phyloP scores from a whole-genome alignment of 2,113 vertebrate genomes.

The Gnathonemus longibarbis region DNA sequence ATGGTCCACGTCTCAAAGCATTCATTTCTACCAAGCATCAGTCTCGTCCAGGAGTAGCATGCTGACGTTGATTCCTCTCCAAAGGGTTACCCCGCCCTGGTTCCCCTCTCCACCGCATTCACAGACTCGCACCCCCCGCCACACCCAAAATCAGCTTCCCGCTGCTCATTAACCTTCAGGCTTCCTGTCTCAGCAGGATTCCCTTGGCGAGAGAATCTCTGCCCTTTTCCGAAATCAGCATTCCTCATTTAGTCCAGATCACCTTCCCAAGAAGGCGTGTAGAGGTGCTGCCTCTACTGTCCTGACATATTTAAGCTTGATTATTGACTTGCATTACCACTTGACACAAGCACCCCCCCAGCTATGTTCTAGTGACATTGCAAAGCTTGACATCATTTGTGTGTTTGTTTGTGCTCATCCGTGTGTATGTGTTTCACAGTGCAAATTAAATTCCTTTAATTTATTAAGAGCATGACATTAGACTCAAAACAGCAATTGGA shows the following conservation, averaged over 20 bases:
- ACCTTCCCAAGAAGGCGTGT: neutral
- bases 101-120: constrained; percentile 10
- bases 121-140: constrained; percentile 14
- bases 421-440: neutral
- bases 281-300: neutral
- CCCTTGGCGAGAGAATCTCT: constrained; percentile 18
- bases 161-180: constrained; percentile 34
- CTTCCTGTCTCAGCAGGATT: constrained; percentile 36
- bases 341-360: neutral
- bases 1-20: neutral
- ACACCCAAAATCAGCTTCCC: neutral
- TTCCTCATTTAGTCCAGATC: constrained; percentile 16
- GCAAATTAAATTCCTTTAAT: neutral
- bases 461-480: neutral
- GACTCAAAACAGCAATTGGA: neutral
- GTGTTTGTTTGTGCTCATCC: neutral
- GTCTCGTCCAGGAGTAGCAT: neutral
- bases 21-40: neutral
- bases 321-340: neutral
- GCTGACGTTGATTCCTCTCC: neutral
- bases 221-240: constrained; percentile 10
- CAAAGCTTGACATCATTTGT: neutral
- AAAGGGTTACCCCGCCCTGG: constrained; percentile 24
- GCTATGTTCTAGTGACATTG: neutral
- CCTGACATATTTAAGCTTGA: neutral